Percentiles rank a stretch among this genome's conserved stretches.
phyloP scores from a whole-genome alignment of 2,888 invertebrate genomes.

The Digitonthophagus gazella region DNA sequence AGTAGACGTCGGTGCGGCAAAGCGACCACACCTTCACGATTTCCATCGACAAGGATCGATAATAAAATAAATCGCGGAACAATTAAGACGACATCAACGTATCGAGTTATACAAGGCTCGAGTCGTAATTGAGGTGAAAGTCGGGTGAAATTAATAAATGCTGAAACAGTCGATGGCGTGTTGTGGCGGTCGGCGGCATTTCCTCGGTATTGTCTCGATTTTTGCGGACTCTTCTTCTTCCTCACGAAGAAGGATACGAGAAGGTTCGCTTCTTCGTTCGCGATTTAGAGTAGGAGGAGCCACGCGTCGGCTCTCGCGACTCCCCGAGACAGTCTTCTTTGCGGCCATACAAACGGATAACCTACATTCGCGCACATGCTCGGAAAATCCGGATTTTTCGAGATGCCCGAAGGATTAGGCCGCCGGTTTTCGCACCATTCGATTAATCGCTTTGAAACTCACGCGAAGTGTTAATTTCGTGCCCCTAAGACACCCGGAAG shows the following conservation, averaged over 20 bases:
- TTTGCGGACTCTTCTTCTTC: neutral
- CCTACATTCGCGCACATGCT: slow-evolving; percentile 13
- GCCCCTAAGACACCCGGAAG: neutral
- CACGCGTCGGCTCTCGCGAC: slow-evolving; percentile 6
- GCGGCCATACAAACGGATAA: slow-evolving; percentile 9
- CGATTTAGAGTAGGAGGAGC: slow-evolving; percentile 15
- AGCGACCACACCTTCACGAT: neutral
- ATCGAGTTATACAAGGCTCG: slow-evolving; percentile 4
- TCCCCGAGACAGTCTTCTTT: slow-evolving; percentile 13
- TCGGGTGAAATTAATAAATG: slow-evolving; percentile 9
- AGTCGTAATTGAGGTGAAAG: slow-evolving; percentile 5
- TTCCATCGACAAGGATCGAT: neutral
- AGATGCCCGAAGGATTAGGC: neutral
- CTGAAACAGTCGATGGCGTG: neutral
- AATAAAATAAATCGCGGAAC: slow-evolving; percentile 11
- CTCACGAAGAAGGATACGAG: neutral
- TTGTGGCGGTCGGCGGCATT: neutral
- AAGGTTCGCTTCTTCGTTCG: slow-evolving; percentile 11
- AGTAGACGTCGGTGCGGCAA: neutral
- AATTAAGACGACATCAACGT: slow-evolving; percentile 4
- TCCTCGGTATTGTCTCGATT: slow-evolving; percentile 8
- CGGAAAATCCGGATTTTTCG: slow-evolving; percentile 12
- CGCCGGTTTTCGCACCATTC: slow-evolving; percentile 3
- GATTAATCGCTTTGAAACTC: neutral
- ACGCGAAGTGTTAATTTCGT: slow-evolving; percentile 1